Evolutionary conservation across 2,797 vertebrate genomes (phyloP).

Genomic region (Bradypus variegatus): DNA sequence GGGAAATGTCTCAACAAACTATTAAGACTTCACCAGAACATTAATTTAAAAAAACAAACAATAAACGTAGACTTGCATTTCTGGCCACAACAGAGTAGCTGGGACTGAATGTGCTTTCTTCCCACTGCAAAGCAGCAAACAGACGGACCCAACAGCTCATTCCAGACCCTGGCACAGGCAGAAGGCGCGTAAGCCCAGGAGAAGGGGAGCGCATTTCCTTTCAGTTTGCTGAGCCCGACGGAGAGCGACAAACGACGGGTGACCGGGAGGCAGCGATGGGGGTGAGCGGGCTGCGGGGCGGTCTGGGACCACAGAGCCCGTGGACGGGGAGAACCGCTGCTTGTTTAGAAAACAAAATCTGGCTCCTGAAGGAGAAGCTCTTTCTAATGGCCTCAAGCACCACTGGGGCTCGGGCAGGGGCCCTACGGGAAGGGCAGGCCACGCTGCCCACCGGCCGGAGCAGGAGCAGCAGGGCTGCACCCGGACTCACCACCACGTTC

Average conservation of each 20-base stretch:
- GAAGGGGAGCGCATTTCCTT: background rate
- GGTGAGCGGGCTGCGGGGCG: too few species aligned
- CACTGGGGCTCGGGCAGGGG: too few species aligned
- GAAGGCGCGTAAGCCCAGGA: too few species aligned
- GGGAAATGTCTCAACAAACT: too few species aligned
- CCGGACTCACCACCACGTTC: conserved; percentile 91
- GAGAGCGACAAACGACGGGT: too few species aligned
- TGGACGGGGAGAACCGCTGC: background rate
- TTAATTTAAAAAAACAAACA: background rate
- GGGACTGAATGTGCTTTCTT: background rate
- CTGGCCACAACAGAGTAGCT: background rate
- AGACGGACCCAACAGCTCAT: background rate
- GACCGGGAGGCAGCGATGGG: too few species aligned
- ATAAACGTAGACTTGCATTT: background rate
- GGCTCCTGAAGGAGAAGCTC: background rate
- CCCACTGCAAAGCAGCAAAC: background rate
- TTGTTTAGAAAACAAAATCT: background rate
- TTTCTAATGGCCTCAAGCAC: background rate
- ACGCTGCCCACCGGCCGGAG: too few species aligned
- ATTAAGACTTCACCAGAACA: background rate
- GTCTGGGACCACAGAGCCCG: too few species aligned
- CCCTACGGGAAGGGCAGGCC: too few species aligned
- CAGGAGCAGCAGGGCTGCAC: too few species aligned
- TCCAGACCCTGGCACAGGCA: background rate
- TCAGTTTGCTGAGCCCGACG: background rate